Percentiles rank a stretch among this genome's conserved stretches.
These are phyloP conservation scores for Corbicula japonica DNA, from an alignment of 2,888 invertebrate species.

Conservation along the genomic window DNA sequence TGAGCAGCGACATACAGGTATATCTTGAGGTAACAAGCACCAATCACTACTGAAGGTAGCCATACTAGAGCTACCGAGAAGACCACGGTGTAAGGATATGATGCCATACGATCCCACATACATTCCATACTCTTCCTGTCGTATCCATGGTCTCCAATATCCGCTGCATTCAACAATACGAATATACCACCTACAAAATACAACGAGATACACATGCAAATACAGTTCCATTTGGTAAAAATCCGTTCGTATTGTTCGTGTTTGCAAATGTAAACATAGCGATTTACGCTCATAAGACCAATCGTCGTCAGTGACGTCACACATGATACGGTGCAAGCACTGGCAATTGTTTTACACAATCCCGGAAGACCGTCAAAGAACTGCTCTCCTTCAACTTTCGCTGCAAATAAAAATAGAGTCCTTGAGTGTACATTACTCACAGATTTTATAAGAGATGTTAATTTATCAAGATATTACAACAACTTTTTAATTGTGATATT, in stretches of 20 bases:
- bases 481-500: too few species aligned
- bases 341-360: constrained; percentile 73
- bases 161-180: constrained; percentile 68
- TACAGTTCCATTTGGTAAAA: constrained; percentile 67
- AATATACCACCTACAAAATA: constrained; percentile 69
- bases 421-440: too few species aligned
- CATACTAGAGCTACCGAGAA: constrained; percentile 74
- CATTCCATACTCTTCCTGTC: constrained; percentile 75
- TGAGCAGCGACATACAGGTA: constrained; percentile 58
- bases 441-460: too few species aligned
- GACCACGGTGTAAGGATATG: constrained; percentile 73
- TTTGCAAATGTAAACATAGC: constrained; percentile 76
- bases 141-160: constrained; percentile 73
- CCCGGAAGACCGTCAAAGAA: constrained; percentile 70
- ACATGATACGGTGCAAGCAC: constrained; percentile 77
- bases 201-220: constrained; percentile 66
- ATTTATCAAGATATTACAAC: too few species aligned
- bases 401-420: too few species aligned
- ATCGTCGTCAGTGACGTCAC: constrained; percentile 76
- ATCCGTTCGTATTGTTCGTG: constrained; percentile 63
- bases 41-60: constrained; percentile 69
- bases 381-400: constrained; percentile 72
- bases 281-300: constrained; percentile 73
- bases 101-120: constrained; percentile 77
- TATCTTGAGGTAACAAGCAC: constrained; percentile 69